Percentiles rank a stretch among this genome's conserved stretches.
phyloP scores from a whole-genome alignment of 1,140 invertebrate genomes.

The Drosophila arizonae region DNA sequence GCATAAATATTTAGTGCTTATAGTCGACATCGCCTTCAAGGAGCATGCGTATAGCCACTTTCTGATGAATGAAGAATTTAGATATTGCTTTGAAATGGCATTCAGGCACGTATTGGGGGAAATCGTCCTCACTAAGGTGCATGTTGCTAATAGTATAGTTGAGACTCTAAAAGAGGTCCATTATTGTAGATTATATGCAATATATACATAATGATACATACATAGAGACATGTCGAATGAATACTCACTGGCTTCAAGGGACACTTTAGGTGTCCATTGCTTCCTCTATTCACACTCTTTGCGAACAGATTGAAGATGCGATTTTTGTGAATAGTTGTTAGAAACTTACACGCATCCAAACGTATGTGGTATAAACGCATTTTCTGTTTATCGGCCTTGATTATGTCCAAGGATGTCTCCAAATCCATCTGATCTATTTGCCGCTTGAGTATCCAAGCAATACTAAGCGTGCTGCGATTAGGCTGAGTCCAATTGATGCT shows the following conservation, averaged over 20 bases:
- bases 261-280: conserved; percentile 25
- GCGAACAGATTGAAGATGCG: conserved; percentile 38
- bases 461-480: conserved; percentile 29
- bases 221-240: no score
- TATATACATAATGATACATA: neutral
- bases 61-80: neutral
- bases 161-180: conserved; percentile 8
- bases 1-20: neutral
- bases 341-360: conserved; percentile 41
- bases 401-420: conserved; percentile 37
- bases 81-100: conserved; percentile 3
- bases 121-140: neutral
- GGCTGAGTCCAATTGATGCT: conserved; percentile 12
- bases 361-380: conserved; percentile 39
- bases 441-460: conserved; percentile 16
- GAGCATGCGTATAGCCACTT: neutral
- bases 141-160: conserved; percentile 5
- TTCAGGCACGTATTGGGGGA: conserved; percentile 10
- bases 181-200: no score
- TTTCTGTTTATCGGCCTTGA: conserved; percentile 16
- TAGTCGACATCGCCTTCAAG: neutral
- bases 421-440: conserved; percentile 23
- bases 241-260: conserved; percentile 32
- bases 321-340: conserved; percentile 37
- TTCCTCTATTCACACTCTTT: conserved; percentile 29